Conservation (phyloP, 2,888 invertebrate species). For the Ernsta delagoae region DNA sequence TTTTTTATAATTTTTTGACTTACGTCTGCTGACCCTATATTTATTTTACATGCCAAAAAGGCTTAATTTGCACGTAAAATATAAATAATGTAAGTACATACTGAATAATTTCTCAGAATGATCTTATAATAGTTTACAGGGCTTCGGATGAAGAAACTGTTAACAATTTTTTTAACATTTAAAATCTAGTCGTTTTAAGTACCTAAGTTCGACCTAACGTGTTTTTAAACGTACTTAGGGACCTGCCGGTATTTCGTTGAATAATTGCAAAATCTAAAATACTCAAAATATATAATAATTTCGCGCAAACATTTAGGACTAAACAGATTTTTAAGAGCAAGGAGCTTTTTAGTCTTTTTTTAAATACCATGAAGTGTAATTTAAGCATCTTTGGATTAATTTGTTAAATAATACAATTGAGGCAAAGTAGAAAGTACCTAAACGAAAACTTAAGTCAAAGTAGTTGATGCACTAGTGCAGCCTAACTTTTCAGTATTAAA, state of each 20-base stretch:
- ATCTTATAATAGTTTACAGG: not conserved
- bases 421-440: constrained; percentile 6
- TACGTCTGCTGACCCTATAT: too few relatives aligned
- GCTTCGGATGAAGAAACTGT: constrained; percentile 1
- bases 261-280: not conserved
- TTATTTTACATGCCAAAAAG: too few relatives aligned
- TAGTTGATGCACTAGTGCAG: constrained; percentile 21
- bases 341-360: constrained; percentile 31
- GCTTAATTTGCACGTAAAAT: too few relatives aligned
- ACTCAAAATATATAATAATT: not conserved
- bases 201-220: constrained; percentile 8
- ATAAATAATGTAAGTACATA: too few relatives aligned
- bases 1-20: too few relatives aligned
- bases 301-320: constrained; percentile 28
- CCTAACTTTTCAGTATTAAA: constrained; percentile 24
- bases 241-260: not conserved
- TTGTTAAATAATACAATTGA: constrained; percentile 29
- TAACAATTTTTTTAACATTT: constrained; percentile 2
- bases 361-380: constrained; percentile 26
- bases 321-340: constrained; percentile 22
- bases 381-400: constrained; percentile 40
- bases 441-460: constrained; percentile 22
- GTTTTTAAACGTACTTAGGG: not conserved
- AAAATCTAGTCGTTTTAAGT: constrained; percentile 16
- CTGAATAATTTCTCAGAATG: not conserved